phyloP scores from a whole-genome alignment of 2,113 vertebrate genomes.

The Chiloscyllium plagiosum region DNA sequence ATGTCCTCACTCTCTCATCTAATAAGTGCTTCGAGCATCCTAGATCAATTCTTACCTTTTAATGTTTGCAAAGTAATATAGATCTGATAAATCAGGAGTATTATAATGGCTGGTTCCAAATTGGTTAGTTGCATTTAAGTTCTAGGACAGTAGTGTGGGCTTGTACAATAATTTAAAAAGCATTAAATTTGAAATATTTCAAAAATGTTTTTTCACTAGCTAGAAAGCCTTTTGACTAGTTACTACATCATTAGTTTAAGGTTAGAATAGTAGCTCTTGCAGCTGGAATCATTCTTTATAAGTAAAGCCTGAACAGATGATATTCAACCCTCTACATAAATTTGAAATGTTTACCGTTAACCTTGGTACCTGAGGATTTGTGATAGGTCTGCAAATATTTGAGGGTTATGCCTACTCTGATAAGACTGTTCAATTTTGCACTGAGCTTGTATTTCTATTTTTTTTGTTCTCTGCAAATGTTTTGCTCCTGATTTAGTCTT shows the following conservation, averaged over 20 bases:
- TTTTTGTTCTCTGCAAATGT: slow-evolving; percentile 29
- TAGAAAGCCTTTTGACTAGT: background rate
- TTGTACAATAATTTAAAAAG: background rate
- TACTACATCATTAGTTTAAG: background rate
- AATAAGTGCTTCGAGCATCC: slow-evolving; percentile 7
- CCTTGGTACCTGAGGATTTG: slow-evolving; percentile 12
- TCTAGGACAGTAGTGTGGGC: background rate
- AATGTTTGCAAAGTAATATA: slow-evolving; percentile 22
- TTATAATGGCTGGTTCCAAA: slow-evolving; percentile 32
- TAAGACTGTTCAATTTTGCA: slow-evolving; percentile 17
- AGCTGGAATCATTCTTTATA: background rate
- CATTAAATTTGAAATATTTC: background rate
- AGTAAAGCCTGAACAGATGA: background rate
- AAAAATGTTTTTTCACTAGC: background rate
- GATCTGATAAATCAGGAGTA: background rate
- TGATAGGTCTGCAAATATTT: background rate
- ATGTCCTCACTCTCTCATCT: slow-evolving; percentile 7
- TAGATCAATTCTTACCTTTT: background rate
- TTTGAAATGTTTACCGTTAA: slow-evolving; percentile 19
- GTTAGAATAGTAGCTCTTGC: background rate
- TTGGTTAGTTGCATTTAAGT: slow-evolving; percentile 14
- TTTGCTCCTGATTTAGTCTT: slow-evolving; percentile 29
- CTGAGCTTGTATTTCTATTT: slow-evolving; percentile 19
- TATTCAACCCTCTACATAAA: background rate
- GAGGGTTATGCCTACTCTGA: slow-evolving; percentile 7